A percentile compares a stretch with the other conserved stretches of the same genome.
Conservation (phyloP, 2,113 vertebrate species). For the Gallinago media region DNA sequence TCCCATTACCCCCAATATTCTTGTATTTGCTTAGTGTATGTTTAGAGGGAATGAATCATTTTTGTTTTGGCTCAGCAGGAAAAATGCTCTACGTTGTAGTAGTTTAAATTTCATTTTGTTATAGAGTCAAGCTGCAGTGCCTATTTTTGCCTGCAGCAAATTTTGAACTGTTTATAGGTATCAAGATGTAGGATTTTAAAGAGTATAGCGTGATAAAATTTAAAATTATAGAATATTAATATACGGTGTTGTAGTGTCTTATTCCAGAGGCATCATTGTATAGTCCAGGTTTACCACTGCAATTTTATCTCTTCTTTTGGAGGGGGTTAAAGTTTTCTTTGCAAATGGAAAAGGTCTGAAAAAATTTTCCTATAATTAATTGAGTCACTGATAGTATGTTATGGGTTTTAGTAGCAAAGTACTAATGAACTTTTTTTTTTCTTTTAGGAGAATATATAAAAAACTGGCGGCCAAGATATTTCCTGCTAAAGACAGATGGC, state of each 20-base stretch:
- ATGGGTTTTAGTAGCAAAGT: conserved; percentile 26
- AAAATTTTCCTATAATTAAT: not conserved
- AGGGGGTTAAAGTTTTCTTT: not conserved
- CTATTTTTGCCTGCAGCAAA: not conserved
- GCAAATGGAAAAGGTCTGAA: not conserved
- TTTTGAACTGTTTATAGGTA: not conserved
- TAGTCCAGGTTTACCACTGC: not conserved
- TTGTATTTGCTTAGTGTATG: not conserved
- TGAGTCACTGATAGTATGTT: conserved; percentile 8
- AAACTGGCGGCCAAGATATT: conserved; percentile 98
- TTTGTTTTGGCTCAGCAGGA: not conserved
- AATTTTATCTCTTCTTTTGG: not conserved
- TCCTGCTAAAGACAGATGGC: conserved; percentile 97
- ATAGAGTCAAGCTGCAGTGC: not conserved
- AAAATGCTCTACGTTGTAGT: not conserved
- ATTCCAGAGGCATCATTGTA: not conserved
- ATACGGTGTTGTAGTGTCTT: not conserved
- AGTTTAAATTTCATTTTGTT: not conserved
- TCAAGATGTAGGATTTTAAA: not conserved
- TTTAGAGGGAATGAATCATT: not conserved
- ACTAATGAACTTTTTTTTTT: conserved; percentile 60
- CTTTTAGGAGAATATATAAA: conserved; percentile 97
- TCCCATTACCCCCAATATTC: not conserved
- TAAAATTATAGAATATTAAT: not conserved
- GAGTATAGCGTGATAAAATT: not conserved